phyloP scores from a whole-genome alignment of 2,888 invertebrate genomes.

The Cheilosia vernalis region DNA sequence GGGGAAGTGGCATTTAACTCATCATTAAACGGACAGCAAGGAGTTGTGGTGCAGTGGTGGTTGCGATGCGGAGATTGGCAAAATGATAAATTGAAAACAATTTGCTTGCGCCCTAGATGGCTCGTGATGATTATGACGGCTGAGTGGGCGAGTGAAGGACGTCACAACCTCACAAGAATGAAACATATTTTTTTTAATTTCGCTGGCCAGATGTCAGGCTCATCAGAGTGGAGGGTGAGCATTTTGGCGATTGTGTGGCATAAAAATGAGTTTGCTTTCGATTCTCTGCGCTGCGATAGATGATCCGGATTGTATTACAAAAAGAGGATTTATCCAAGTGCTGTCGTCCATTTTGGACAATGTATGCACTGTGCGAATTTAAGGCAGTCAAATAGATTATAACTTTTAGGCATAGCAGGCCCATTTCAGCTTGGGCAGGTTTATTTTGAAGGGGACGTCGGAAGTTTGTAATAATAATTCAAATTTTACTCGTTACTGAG shows the following conservation, averaged over 20 bases:
- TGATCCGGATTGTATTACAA: background rate
- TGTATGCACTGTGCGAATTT: background rate
- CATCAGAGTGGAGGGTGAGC: conserved; percentile 5
- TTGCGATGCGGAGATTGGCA: conserved; percentile 37
- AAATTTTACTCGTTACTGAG: too few relatives aligned
- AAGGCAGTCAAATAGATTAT: too few relatives aligned
- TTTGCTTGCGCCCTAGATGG: conserved; percentile 33
- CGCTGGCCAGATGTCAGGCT: conserved; percentile 13
- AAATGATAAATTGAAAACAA: conserved; percentile 64
- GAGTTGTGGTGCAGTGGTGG: background rate
- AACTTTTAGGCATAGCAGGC: too few relatives aligned
- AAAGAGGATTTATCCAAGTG: background rate
- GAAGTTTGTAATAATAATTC: too few relatives aligned
- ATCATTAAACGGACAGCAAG: conserved; percentile 51
- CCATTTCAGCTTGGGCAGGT: too few relatives aligned
- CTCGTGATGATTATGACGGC: background rate
- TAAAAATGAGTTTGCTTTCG: conserved; percentile 8
- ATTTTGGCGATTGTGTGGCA: conserved; percentile 7
- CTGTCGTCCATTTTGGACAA: background rate
- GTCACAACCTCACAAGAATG: conserved; percentile 16
- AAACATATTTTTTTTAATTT: conserved; percentile 46
- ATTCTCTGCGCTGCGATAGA: background rate
- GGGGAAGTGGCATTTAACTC: conserved; percentile 72
- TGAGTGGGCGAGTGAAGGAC: conserved; percentile 34
- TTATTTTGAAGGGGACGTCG: too few relatives aligned